Evolutionary conservation across 2,113 vertebrate genomes (phyloP).

Genomic region (Prinia subflava): DNA sequence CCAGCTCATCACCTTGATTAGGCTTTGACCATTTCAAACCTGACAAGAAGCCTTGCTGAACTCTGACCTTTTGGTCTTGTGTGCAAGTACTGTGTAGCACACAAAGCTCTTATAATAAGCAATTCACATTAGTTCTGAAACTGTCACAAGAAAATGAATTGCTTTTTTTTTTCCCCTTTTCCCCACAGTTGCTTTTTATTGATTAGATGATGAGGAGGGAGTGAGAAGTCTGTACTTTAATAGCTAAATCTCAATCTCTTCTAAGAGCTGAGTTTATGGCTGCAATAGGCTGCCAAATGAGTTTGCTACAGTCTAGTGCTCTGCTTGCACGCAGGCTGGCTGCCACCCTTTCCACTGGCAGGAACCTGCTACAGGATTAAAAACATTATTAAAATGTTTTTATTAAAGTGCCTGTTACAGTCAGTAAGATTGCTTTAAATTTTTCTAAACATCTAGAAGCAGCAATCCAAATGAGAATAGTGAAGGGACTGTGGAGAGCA

Average conservation of each 20-base stretch:
- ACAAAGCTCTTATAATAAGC: neutral
- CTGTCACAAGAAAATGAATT: neutral
- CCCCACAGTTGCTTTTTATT: conserved; percentile 28
- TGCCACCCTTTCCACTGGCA: neutral
- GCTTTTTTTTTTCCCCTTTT: neutral
- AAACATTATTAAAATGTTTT: neutral
- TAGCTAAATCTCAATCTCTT: neutral
- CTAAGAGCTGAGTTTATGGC: neutral
- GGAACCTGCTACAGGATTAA: neutral
- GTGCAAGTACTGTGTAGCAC: neutral
- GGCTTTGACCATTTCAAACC: neutral
- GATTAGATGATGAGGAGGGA: conserved; percentile 34
- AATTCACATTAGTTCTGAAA: neutral
- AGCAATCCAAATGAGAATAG: neutral
- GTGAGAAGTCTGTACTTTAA: conserved; percentile 28
- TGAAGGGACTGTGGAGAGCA: neutral
- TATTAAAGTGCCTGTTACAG: neutral
- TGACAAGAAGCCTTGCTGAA: neutral
- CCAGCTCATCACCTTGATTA: neutral
- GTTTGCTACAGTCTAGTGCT: conserved; percentile 25
- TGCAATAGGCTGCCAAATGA: conserved; percentile 13
- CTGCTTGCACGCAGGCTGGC: neutral
- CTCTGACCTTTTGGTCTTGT: neutral
- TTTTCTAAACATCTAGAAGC: neutral
- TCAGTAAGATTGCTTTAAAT: neutral